Evolutionary conservation across 2,113 vertebrate genomes (phyloP), one percentile per base, ranked within the genome.

Genomic region (Nyctereutes procyonoides): DNA sequence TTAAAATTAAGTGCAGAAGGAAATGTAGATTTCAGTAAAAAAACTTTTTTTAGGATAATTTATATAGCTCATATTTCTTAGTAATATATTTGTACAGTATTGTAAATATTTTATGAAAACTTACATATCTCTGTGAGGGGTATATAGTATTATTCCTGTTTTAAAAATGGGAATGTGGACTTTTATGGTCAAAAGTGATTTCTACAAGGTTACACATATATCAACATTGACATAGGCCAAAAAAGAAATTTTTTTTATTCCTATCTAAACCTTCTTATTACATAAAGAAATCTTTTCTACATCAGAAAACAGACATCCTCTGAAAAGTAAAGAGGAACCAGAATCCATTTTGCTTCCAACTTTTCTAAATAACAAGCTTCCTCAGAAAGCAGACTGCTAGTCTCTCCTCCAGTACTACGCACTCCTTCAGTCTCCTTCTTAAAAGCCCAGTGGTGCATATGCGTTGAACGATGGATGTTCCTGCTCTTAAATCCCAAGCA

Each of bases 1-100:
- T 98, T 97, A 97, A 97, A 97, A 93, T 83, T 80, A 97, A 95
- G 63, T 90, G 65, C 26, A 76, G 73, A 83, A 80, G 10, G 43
- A 96, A 96, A 91, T 94, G 63, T 90, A 86, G 89, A 81, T 86
- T 90, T 92, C 22, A 22, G 71, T 89, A 85, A 85, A 96, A 38
- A 95, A 95, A 97, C 22, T 16, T 84, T 71, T 71, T 77, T 93
- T 80, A 69, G 83, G 65, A 55, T 60, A 90, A 79, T 81, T 96
- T 95, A 67, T 67, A 76, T 90, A 77, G 48, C 12, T 93, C 19
- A 32, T 85, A 67, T 93, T 77, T 95, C 86, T 92, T 88, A 82
- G n/a, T 60, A 86, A 30, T 94, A 3, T 95, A 80, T 92, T 94
- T 94, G 7, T 48, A 63, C 11, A 73, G 28, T 67, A 88, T 77